These are phyloP conservation scores for Sturnira hondurensis DNA, from an alignment of 2,113 vertebrate genomes.

Conservation along the genomic window DNA sequence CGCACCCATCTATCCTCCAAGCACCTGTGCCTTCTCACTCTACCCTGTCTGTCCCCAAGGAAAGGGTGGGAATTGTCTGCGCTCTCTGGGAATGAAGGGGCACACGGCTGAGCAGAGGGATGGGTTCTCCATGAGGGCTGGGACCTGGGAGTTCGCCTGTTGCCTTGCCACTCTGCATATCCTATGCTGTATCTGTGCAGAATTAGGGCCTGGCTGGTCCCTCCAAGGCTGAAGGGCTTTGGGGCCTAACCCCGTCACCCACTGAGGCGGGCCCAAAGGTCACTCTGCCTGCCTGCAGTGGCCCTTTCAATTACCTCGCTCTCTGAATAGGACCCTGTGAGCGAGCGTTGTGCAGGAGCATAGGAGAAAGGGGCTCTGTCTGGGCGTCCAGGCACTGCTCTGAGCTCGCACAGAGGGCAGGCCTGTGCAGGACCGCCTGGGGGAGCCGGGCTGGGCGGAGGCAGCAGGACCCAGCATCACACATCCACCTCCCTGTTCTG, in stretches of 20 bases:
- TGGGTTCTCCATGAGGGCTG: fast-evolving
- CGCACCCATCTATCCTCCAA: background rate
- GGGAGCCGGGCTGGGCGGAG: background rate
- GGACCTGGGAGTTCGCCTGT: background rate
- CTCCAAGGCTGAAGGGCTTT: background rate
- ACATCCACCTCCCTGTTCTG: background rate
- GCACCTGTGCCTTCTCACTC: background rate
- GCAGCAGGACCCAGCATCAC: background rate
- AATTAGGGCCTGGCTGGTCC: background rate
- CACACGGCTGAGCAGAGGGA: background rate
- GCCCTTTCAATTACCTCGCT: background rate
- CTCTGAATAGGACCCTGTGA: constrained; percentile 54
- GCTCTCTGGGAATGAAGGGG: background rate
- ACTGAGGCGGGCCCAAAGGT: constrained; percentile 1
- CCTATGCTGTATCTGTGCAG: background rate
- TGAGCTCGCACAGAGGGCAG: constrained; percentile 12
- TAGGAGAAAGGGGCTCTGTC: constrained; percentile 62
- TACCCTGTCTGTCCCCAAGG: background rate
- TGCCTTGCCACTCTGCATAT: background rate
- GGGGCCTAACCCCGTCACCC: background rate
- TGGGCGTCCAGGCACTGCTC: background rate
- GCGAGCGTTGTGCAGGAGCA: background rate
- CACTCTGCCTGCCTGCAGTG: background rate
- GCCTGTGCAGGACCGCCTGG: background rate
- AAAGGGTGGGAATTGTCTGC: background rate